Evolutionary conservation across 2,888 invertebrate genomes (phyloP).

Genomic region (Megalurothrips usitatus): DNA sequence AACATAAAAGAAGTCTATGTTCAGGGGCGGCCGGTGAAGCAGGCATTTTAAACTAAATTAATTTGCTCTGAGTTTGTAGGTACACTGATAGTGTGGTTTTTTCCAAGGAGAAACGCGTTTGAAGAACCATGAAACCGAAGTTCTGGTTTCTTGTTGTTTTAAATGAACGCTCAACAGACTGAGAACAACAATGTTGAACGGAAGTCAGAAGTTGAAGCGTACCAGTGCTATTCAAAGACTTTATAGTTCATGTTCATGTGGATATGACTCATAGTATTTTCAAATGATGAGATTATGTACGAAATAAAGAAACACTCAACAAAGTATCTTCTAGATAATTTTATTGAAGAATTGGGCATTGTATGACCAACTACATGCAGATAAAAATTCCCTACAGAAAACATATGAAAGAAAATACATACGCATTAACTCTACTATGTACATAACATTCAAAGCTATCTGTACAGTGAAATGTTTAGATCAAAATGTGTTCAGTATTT

Average conservation of each 20-base stretch:
- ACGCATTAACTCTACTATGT: neutral
- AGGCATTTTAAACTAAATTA: neutral
- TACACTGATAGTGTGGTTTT: no score
- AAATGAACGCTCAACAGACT: no score
- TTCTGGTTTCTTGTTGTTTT: no score
- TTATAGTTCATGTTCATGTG: neutral
- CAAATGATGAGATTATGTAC: no score
- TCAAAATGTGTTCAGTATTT: neutral
- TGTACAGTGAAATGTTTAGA: neutral
- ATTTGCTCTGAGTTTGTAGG: no score
- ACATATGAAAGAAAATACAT: constrained; percentile 12
- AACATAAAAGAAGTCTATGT: constrained; percentile 75
- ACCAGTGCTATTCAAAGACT: neutral
- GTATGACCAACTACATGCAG: neutral
- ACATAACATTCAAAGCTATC: constrained; percentile 13
- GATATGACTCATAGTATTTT: no score
- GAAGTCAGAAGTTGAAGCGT: no score
- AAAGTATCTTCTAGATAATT: no score
- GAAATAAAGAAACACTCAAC: no score
- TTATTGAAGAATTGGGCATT: neutral
- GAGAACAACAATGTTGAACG: no score
- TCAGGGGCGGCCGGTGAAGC: constrained; percentile 58
- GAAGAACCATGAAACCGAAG: no score
- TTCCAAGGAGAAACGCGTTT: no score
- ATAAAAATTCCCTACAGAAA: constrained; percentile 22